Evolutionary conservation across 2,113 vertebrate species (phyloP), one percentile per base, ranked within the genome.

Genomic region (Cairina moschata): DNA sequence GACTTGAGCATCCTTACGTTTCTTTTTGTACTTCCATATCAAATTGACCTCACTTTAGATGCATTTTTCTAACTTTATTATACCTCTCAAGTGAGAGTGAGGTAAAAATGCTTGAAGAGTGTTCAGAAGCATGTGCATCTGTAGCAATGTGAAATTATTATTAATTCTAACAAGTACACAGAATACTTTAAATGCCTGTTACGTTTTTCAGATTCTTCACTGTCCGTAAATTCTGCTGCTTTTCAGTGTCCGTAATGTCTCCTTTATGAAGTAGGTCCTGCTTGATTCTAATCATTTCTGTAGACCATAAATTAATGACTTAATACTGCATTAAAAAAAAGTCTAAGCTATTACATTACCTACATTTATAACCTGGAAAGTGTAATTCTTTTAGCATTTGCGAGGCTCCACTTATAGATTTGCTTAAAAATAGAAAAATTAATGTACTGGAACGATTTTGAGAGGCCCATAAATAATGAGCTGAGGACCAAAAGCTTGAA

Each of bases 381-480:
- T 71, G 46, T 60, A 76, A 71, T 84, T 96, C 88, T 76, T 93
- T n/a, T 34, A 88, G 90, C 23, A 14, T 81, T 76, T 79, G 71
- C 91, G 90, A 55, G 86, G 31, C 56, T 91, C 55, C 91, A 93
- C 87, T 65, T 97, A 94, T 93, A 97, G 91, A 97, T 97, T 97
- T 96, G 91, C 95, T 96, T 97, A 95, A 97, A 98, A 75, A 58
- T 83, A 96, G 96, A 96, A 95, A 96, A 97, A 91, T 95, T 97
- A 97, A 98, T 98, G 97, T 92, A 21, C 58, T 95, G 96, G 96
- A 98, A 98, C 95, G 83, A 44, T 73, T 97, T 90, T 92, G 96
- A 98, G 97, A 92, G 93, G 80, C 58, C 68, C 58, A 79, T 97
- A 97, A 97, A 95, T 97, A 97, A 97, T 93, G 86, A 96, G 58